These are phyloP conservation scores for Diorhabda elongata DNA, from an alignment of 1,140 invertebrate genomes.

Conservation along the genomic window DNA sequence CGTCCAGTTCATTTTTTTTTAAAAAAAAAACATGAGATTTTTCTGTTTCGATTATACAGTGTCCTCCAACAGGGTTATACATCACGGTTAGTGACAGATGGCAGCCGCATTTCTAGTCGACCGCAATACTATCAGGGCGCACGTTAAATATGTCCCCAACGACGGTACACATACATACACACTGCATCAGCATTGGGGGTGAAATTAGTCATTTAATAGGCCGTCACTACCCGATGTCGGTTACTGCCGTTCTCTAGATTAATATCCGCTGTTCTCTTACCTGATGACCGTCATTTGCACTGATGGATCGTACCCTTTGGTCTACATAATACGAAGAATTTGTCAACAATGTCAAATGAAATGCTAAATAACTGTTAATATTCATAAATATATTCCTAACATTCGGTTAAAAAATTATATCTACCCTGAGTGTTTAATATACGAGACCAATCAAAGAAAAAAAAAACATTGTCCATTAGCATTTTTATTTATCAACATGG, in stretches of 20 bases:
- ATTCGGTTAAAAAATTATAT: too few species aligned
- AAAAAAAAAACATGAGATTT: neutral
- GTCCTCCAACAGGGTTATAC: constrained; percentile 26
- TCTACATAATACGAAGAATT: neutral
- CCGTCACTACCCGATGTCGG: constrained; percentile 29
- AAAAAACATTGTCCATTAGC: too few species aligned
- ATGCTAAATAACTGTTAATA: too few species aligned
- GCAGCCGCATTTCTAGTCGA: constrained; percentile 22
- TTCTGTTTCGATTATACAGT: constrained; percentile 7
- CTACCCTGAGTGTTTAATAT: too few species aligned
- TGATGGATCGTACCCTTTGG: neutral
- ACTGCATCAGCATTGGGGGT: constrained; percentile 10
- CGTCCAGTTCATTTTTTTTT: too few species aligned
- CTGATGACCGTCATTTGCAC: neutral
- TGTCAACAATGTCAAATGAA: neutral
- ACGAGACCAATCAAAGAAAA: too few species aligned
- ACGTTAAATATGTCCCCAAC: constrained; percentile 26
- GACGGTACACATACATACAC: constrained; percentile 19
- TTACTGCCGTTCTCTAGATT: constrained; percentile 15
- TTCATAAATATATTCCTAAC: too few species aligned
- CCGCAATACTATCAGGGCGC: constrained; percentile 16
- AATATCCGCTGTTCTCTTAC: constrained; percentile 16
- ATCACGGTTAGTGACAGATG: constrained; percentile 32
- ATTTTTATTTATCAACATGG: too few species aligned
- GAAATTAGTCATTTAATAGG: constrained; percentile 30